Evolutionary conservation across 2,797 vertebrate genomes (phyloP).

Genomic region (Propithecus deckenii): DNA sequence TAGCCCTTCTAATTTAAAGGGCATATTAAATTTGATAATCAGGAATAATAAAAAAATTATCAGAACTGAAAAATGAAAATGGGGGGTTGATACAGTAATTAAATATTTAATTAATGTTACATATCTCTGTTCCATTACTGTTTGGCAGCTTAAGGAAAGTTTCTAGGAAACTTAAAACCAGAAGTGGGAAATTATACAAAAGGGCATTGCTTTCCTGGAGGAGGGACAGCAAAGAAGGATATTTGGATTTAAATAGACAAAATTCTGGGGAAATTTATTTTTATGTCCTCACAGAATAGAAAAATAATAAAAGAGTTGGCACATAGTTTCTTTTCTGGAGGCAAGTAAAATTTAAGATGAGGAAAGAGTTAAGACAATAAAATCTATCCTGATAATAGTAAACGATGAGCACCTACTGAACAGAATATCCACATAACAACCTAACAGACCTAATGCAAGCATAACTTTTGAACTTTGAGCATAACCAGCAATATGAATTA

Average conservation of each 20-base stretch:
- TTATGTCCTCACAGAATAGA: not conserved
- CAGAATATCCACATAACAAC: not conserved
- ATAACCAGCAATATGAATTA: not conserved
- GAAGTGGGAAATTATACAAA: not conserved
- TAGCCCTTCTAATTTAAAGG: not conserved
- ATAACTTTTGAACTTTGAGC: not conserved
- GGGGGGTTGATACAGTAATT: not conserved
- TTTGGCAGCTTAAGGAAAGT: not conserved
- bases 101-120: not conserved
- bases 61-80: slow-evolving; percentile 5
- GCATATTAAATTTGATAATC: not conserved
- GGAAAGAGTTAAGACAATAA: not conserved
- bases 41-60: slow-evolving; percentile 1
- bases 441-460: not conserved
- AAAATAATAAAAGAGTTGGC: not conserved
- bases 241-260: not conserved
- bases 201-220: not conserved
- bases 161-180: not conserved
- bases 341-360: not conserved
- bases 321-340: not conserved
- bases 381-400: not conserved
- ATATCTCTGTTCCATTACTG: not conserved
- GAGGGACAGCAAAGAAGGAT: not conserved
- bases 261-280: not conserved
- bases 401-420: not conserved